Evolutionary conservation across 2,113 vertebrate species (phyloP).

Genomic region (Rhinogobius similis): DNA sequence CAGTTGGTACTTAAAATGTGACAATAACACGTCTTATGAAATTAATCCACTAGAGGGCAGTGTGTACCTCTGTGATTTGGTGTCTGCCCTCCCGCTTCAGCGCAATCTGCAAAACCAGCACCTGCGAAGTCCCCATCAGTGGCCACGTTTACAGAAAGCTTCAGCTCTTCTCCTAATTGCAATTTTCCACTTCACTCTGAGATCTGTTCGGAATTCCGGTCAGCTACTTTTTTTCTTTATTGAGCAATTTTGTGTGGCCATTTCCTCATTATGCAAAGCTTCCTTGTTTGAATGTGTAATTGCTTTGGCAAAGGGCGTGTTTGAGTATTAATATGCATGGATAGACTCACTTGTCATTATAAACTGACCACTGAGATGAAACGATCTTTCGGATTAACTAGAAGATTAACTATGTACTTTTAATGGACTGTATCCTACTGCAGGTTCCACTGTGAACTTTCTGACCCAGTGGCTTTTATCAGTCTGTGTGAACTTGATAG

Average conservation of each 20-base stretch:
- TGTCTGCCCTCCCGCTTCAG: not conserved
- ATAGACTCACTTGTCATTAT: conserved; percentile 20
- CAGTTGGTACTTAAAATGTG: not conserved
- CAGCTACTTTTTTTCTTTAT: not conserved
- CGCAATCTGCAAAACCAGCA: not conserved
- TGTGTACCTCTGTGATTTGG: conserved; percentile 20
- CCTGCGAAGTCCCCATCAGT: not conserved
- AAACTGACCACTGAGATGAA: conserved; percentile 20
- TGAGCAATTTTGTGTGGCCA: not conserved
- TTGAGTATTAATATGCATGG: conserved; percentile 15
- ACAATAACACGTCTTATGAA: not conserved
- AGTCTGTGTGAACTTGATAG: not conserved
- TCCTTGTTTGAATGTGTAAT: conserved; percentile 25
- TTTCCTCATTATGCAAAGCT: conserved; percentile 1
- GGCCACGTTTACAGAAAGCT: not conserved
- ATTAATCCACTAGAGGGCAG: conserved; percentile 52
- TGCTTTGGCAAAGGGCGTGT: conserved; percentile 14
- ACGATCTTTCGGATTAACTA: conserved; percentile 19
- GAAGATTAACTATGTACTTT: not conserved
- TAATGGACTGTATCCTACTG: not conserved
- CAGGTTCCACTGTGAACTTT: not conserved
- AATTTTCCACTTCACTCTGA: conserved; percentile 8
- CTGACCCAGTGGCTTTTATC: conserved; percentile 3
- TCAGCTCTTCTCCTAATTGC: not conserved
- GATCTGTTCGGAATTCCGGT: not conserved